Percentiles rank a stretch among this genome's conserved stretches.
These are phyloP conservation scores for Nasonia longicornis DNA, from an alignment of 1,140 invertebrate species.

Conservation along the genomic window DNA sequence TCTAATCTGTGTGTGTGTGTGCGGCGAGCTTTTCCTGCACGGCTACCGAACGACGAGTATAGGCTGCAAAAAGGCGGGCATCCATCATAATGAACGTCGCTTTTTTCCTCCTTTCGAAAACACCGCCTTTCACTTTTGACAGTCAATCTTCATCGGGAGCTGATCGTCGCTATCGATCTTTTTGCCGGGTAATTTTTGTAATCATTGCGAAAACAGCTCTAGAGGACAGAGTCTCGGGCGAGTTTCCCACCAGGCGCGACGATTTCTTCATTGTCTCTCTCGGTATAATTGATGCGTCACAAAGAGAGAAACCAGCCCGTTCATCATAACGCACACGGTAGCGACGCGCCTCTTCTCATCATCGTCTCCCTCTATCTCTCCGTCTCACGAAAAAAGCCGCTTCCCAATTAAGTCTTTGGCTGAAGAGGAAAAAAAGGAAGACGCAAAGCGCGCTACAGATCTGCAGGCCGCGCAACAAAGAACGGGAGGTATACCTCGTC, in stretches of 20 bases:
- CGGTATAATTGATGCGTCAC: not conserved
- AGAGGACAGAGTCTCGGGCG: too few species aligned
- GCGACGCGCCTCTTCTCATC: not conserved
- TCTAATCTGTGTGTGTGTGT: constrained; percentile 20
- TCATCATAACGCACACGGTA: constrained; percentile 2
- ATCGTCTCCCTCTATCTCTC: not conserved
- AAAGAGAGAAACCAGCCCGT: not conserved
- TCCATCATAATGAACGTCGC: constrained; percentile 38
- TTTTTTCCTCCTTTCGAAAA: constrained; percentile 17
- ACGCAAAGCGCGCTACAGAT: not conserved
- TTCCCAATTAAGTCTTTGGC: constrained; percentile 23
- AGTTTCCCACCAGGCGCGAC: not conserved
- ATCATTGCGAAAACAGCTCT: too few species aligned
- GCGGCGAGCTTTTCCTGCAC: constrained; percentile 27
- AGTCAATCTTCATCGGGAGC: not conserved
- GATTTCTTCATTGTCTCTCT: not conserved
- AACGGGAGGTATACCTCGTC: constrained; percentile 15
- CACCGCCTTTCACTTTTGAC: constrained; percentile 14
- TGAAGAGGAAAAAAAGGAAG: constrained; percentile 24
- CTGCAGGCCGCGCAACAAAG: constrained; percentile 12
- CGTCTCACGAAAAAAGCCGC: constrained; percentile 13
- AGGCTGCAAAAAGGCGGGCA: not conserved
- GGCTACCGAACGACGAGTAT: not conserved
- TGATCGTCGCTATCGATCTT: too few species aligned
- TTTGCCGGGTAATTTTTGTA: too few species aligned